phyloP scores from a whole-genome alignment of 2,888 invertebrate species.

The Harmothoe impar region DNA sequence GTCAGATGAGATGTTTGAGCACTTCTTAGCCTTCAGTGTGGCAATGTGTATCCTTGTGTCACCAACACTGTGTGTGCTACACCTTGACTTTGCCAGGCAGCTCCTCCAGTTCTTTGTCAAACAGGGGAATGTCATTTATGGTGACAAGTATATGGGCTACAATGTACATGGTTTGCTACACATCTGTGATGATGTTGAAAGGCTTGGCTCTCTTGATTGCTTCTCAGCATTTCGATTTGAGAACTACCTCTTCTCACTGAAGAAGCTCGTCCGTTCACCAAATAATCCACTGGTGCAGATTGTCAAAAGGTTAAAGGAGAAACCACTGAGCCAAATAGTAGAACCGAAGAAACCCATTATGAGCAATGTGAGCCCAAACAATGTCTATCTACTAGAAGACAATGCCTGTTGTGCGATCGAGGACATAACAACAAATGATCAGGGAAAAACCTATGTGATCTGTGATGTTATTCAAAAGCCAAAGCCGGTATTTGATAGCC shows the following conservation, averaged over 20 bases:
- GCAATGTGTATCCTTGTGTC: conserved; percentile 70
- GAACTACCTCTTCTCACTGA: conserved; percentile 64
- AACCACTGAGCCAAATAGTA: not conserved
- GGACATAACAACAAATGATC: too few species aligned
- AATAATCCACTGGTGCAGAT: conserved; percentile 66
- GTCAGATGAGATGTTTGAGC: conserved; percentile 67
- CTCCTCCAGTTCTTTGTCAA: conserved; percentile 66
- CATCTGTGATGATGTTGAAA: conserved; percentile 62
- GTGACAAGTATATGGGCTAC: conserved; percentile 62
- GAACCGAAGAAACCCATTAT: too few species aligned
- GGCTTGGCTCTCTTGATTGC: conserved; percentile 61
- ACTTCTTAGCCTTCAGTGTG: conserved; percentile 73
- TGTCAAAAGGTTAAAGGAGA: conserved; percentile 61
- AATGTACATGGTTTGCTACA: conserved; percentile 67
- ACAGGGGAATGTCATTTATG: conserved; percentile 59
- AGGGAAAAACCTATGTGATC: too few species aligned
- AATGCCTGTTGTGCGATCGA: too few species aligned
- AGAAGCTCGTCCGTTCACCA: conserved; percentile 63
- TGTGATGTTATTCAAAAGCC: too few species aligned
- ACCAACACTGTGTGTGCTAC: conserved; percentile 26
- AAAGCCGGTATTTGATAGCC: too few species aligned
- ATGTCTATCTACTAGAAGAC: too few species aligned
- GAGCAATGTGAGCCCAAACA: too few species aligned
- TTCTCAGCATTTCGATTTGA: conserved; percentile 67
- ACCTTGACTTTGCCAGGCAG: conserved; percentile 62